Evolutionary conservation across 2,113 vertebrate species (phyloP).

Genomic region (Dasyprocta punctata): DNA sequence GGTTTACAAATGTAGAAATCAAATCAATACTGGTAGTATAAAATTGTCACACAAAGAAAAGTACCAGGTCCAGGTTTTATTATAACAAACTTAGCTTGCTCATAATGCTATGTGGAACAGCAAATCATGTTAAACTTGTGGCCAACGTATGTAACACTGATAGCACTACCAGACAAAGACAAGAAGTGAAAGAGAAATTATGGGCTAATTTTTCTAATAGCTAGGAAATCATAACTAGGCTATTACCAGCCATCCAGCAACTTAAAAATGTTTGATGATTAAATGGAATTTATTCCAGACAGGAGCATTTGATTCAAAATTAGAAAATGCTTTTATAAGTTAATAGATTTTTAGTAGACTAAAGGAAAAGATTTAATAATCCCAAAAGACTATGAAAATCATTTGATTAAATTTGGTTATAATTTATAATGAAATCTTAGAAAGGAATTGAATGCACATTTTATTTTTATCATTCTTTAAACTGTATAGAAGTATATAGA

Average conservation of each 20-base stretch:
- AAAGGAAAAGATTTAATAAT: neutral
- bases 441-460: neutral
- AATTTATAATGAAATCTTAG: neutral
- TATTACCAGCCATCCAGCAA: neutral
- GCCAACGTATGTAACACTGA: neutral
- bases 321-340: neutral
- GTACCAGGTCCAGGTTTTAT: neutral
- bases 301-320: constrained; percentile 13
- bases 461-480: neutral
- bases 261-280: neutral
- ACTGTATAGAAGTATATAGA: neutral
- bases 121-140: neutral
- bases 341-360: neutral
- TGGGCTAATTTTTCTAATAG: neutral
- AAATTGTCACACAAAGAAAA: neutral
- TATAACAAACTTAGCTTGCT: neutral
- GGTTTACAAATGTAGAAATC: constrained; percentile 38
- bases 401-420: constrained; percentile 1
- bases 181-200: constrained; percentile 2
- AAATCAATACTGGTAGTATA: constrained; percentile 13
- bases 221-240: neutral
- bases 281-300: neutral
- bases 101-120: neutral
- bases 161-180: neutral
- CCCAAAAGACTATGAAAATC: neutral